Base-by-base conservation (phyloP, 2,888 invertebrate species). In the Vesta saturnalis region DNA sequence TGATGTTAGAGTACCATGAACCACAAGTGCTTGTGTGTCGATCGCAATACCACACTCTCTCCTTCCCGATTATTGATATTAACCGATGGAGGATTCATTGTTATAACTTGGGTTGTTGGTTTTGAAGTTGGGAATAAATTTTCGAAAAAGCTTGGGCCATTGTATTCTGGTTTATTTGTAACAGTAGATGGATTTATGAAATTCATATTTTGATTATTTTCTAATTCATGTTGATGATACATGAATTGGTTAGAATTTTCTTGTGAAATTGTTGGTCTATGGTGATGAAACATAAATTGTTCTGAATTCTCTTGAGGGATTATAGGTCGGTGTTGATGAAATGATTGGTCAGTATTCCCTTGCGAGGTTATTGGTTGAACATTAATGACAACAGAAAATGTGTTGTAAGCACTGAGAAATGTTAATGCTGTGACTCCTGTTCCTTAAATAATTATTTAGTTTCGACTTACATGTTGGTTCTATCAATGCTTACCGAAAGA, bases 11-110 rank as follows among this genome's bases (percentile, higher is more conserved):
- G 15, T 19, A 16, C 57, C 64, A 19, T 64, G 64, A 2, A 64
- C 64, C n/a, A 64, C 3, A 6, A 64, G 22, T 4, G 57, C 8
- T 39, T 64, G 64, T 4, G 58, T 64, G 15, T 64, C 64, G 30
- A 58, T 49, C 1, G 58, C 15, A 1, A 49, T 35, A 12, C 64
- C 64, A 14, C 64, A 64, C 1, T 49, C 58, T 1, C 60, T 49
- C 1, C 18, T 60, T 14, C 15, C 35, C 54, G 0, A 54, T 22
- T 0, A 4, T 19, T 1, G 16, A 15, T n/a, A n/a, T 39, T n/a
- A 1, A n/a, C 12, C 39, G 39, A n/a, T 1, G 35, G 16, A 8
- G 35, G n/a, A n/a, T 10, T 8, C 18, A 1, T 57, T 12, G 16
- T 23, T 10, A 16, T 23, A 6, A 15, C 14, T 10, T 5, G 4